A percentile compares a stretch with the other conserved stretches of the same genome.
phyloP scores from a whole-genome alignment of 1,140 invertebrate genomes.

The Cheumatopsyche charites region DNA sequence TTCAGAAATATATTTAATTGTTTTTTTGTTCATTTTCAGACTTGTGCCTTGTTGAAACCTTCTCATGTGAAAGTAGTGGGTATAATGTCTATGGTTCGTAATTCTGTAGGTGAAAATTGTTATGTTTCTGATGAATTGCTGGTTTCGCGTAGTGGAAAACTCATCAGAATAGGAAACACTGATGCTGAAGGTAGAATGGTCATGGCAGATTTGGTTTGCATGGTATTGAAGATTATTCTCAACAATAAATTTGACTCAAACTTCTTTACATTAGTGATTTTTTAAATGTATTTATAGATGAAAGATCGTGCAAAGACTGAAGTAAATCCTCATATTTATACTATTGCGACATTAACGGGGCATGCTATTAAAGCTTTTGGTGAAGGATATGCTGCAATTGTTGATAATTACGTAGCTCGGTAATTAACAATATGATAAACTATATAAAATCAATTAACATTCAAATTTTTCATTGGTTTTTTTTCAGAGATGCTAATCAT shows the following conservation, averaged over 20 bases:
- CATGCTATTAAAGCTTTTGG: conserved; percentile 81
- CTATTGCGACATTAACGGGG: conserved; percentile 91
- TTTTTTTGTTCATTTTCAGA: conserved; percentile 41
- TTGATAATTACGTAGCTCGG: conserved; percentile 88
- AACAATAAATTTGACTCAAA: too few relatives aligned
- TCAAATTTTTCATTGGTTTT: not conserved
- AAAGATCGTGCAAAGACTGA: conserved; percentile 69
- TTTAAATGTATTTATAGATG: conserved; percentile 53
- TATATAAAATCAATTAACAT: not conserved
- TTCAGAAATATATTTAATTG: too few relatives aligned
- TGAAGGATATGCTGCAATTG: conserved; percentile 74
- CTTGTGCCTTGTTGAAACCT: conserved; percentile 69
- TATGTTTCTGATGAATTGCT: conserved; percentile 93
- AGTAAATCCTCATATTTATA: conserved; percentile 84
- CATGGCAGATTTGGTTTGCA: conserved; percentile 92
- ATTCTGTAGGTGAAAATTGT: conserved; percentile 86
- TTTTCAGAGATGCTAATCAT: conserved; percentile 61
- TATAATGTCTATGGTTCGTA: conserved; percentile 84
- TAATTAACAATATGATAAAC: conserved; percentile 15
- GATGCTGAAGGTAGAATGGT: conserved; percentile 95
- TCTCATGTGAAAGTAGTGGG: conserved; percentile 81
- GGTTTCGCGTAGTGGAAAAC: conserved; percentile 78
- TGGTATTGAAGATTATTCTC: conserved; percentile 64
- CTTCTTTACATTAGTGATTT: not conserved
- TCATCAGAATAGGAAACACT: conserved; percentile 88